A percentile compares a stretch with the other conserved stretches of the same genome.
Evolutionary conservation across 2,888 invertebrate species (phyloP).

Genomic region (Steromphala cineraria): DNA sequence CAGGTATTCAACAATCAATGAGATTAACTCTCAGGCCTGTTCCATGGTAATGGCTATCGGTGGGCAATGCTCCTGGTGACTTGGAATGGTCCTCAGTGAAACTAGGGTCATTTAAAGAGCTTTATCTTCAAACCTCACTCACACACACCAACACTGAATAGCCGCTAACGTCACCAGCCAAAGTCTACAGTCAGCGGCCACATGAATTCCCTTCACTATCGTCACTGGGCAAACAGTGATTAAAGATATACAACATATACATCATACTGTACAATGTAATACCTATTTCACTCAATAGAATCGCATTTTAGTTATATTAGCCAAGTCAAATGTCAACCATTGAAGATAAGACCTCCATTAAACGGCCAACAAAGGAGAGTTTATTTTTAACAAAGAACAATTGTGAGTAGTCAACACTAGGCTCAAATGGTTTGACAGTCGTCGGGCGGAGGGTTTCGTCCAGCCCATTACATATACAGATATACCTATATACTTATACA

Average conservation of each 20-base stretch:
- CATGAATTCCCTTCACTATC: too few species aligned
- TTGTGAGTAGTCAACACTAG: too few species aligned
- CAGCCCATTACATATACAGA: too few species aligned
- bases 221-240: background rate
- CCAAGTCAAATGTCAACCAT: conserved; percentile 26
- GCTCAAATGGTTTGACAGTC: too few species aligned
- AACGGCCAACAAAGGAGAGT: background rate
- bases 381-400: background rate
- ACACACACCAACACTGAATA: background rate
- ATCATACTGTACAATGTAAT: background rate
- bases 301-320: conserved; percentile 35
- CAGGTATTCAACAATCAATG: background rate
- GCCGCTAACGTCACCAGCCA: background rate
- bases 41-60: background rate
- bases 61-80: background rate
- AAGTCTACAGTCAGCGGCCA: too few species aligned
- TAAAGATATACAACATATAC: conserved; percentile 8
- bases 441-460: too few species aligned
- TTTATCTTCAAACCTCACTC: conserved; percentile 8
- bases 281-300: background rate
- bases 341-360: background rate
- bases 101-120: background rate
- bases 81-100: background rate
- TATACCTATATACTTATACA: too few species aligned
- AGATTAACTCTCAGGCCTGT: background rate